phyloP scores from a whole-genome alignment of 2,113 vertebrate species.

The Megaceryle maxima region DNA sequence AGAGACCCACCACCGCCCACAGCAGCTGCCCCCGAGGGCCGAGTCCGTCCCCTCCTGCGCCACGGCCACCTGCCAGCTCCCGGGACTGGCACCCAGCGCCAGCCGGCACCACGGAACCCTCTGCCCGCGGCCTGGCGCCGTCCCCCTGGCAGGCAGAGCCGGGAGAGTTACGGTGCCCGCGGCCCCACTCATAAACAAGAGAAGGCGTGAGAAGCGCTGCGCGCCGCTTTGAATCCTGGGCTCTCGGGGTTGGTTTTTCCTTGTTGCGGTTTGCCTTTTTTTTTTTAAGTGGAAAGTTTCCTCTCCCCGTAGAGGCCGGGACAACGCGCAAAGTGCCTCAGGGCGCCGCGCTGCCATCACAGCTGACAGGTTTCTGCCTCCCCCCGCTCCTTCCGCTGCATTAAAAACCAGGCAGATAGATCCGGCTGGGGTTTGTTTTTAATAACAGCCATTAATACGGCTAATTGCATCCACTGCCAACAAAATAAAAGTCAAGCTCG shows the following conservation, averaged over 20 bases:
- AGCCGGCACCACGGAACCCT: background rate
- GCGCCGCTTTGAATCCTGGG: slow-evolving; percentile 41
- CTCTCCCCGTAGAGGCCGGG: background rate
- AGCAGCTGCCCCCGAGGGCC: background rate
- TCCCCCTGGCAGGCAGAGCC: background rate
- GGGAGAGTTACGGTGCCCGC: background rate
- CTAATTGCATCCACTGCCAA: background rate
- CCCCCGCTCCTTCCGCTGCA: background rate
- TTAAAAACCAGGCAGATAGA: background rate
- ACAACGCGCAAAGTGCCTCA: background rate
- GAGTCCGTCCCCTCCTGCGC: background rate
- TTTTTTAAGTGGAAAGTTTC: slow-evolving; percentile 33
- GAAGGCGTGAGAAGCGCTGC: background rate
- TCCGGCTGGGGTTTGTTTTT: background rate
- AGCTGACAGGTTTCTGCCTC: slow-evolving; percentile 3
- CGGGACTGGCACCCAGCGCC: background rate
- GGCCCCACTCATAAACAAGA: background rate
- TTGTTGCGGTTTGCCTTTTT: background rate
- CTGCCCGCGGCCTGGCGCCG: background rate
- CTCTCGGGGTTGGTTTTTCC: background rate
- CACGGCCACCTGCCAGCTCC: slow-evolving; percentile 5
- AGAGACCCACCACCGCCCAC: background rate
- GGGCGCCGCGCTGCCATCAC: slow-evolving; percentile 4
- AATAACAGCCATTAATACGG: background rate
- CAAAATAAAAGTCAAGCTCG: background rate